Evolutionary conservation across 2,888 invertebrate species (phyloP).

Genomic region (Ferdinandea cuprea): DNA sequence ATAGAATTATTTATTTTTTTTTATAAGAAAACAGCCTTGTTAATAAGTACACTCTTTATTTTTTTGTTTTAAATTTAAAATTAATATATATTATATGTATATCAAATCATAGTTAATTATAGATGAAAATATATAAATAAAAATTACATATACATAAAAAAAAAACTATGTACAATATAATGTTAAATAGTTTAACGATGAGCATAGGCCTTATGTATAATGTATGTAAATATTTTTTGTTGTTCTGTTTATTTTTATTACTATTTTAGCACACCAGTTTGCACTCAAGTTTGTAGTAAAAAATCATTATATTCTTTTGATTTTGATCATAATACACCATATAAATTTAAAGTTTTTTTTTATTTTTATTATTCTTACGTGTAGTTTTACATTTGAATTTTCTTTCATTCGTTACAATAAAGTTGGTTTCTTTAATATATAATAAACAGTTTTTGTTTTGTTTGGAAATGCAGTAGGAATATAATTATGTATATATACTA

Average conservation of each 20-base stretch:
- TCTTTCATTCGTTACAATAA: constrained; percentile 72
- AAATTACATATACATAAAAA: constrained; percentile 39
- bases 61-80: constrained; percentile 17
- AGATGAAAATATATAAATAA: constrained; percentile 17
- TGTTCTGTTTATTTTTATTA: constrained; percentile 46
- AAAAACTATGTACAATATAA: constrained; percentile 45
- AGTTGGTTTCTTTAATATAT: constrained; percentile 65
- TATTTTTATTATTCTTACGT: constrained; percentile 41
- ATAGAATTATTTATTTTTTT: constrained; percentile 14
- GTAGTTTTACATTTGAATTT: too few relatives aligned
- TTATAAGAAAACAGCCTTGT: constrained; percentile 70
- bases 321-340: constrained; percentile 65
- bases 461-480: constrained; percentile 73
- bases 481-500: constrained; percentile 62
- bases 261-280: constrained; percentile 67
- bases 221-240: constrained; percentile 52
- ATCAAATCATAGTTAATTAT: constrained; percentile 16
- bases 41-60: constrained; percentile 65
- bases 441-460: constrained; percentile 65
- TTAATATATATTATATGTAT: background rate
- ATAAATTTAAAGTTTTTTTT: constrained; percentile 59
- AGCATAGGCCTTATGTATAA: constrained; percentile 67
- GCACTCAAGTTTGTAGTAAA: constrained; percentile 59
- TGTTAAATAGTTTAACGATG: constrained; percentile 59
- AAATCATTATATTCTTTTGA: constrained; percentile 56